Evolutionary conservation across 2,797 vertebrate species (phyloP), one percentile per base, ranked within the genome.

Genomic region (Brachyrhaphis roseni): DNA sequence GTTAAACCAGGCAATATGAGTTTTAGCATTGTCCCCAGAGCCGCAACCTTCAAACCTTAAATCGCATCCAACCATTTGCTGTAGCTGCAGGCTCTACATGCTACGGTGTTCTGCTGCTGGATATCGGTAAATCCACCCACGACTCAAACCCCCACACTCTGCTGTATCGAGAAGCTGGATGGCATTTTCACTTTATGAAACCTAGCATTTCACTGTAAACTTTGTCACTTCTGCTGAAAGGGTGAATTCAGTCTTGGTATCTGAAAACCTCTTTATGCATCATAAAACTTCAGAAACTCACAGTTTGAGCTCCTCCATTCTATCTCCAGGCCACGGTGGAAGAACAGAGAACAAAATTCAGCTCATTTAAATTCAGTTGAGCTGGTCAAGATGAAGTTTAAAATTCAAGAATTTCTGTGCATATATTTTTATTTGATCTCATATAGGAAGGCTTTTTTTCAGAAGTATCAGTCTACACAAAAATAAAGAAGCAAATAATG

Each of bases 91-190:
- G 87, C 83, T 87, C 23, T 23, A 15, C 85, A 51, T 74, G 70
- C 73, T 45, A 53, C 55, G 15, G 74, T 84, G 82, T 79, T 78
- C 85, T 78, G 75, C 92, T 87, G 89, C 88, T 88, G 79, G 81
- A 82, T 83, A 79, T 81, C 51, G 78, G 66, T 79, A 66, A 72
- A 89, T 81, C 91, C 94, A 75, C 95, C 95, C 93, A 95, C 94
- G 72, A 81, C 84, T 78, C 84, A 88, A 88, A 82, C 88, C 87
- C 83, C 91, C 92, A 89, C 90, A 82, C 74, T 77, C 20, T 20
- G 72, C 82, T 53, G 75, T 18, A 74, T 80, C 10, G 47, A 70
- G 77, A 62, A 76, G 74, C 79, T 3, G 57, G 74, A 78, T 76
- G 0, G 76, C 85, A 72, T 36, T 43, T 84, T 81, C 46, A 43